Evolutionary conservation across 2,888 invertebrate species (phyloP).

Genomic region (Thysanoteuthis rhombus): DNA sequence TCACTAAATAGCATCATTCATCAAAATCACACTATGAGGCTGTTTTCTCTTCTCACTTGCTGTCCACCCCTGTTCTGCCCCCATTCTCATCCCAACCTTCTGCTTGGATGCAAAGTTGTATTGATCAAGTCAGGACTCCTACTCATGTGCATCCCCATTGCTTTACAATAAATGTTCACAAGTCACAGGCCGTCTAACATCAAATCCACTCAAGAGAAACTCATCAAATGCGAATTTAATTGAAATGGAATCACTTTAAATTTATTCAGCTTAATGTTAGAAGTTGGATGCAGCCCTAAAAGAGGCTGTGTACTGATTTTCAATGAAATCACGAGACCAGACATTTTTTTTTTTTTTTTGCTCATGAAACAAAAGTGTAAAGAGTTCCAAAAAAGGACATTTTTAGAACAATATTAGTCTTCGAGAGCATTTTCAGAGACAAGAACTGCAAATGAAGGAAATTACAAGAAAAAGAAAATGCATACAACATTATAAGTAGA

Average conservation of each 20-base stretch:
- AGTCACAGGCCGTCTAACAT: slow-evolving; percentile 12
- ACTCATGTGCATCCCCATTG: not conserved
- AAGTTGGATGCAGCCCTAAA: not conserved
- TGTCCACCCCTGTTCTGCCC: not conserved
- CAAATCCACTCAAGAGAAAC: not conserved
- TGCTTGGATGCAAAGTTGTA: not conserved
- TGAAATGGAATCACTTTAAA: slow-evolving; percentile 12
- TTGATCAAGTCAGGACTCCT: not conserved
- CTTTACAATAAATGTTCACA: slow-evolving; percentile 12
- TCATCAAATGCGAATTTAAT: slow-evolving; percentile 12
- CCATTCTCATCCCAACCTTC: too few relatives aligned
- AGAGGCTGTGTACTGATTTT: not conserved
- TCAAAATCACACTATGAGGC: not conserved
- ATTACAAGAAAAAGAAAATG: not conserved
- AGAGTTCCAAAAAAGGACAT: not conserved
- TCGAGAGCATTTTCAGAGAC: not conserved
- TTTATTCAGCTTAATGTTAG: slow-evolving; percentile 12
- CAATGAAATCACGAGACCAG: not conserved
- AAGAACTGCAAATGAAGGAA: too few relatives aligned
- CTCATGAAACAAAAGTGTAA: too few relatives aligned
- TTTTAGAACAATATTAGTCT: not conserved
- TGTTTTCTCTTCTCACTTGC: not conserved
- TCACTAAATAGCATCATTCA: slow-evolving; percentile 12
- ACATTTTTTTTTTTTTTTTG: not conserved
- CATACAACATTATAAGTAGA: not conserved